Evolutionary conservation across 2,888 invertebrate genomes (phyloP).

Genomic region (Smittia sp.): DNA sequence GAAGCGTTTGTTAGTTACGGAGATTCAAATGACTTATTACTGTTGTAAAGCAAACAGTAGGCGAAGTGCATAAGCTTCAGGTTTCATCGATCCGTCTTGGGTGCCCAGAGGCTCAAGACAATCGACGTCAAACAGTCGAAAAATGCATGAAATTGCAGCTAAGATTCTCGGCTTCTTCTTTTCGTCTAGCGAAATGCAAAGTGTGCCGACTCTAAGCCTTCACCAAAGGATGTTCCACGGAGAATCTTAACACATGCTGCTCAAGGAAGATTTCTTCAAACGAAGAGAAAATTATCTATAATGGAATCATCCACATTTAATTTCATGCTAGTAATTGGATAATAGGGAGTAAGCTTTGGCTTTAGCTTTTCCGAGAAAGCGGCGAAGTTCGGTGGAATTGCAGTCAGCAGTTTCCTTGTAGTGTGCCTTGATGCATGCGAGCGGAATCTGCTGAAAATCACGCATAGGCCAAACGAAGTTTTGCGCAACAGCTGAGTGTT

Average conservation of each 20-base stretch:
- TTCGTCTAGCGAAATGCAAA: constrained; percentile 22
- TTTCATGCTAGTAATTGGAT: constrained; percentile 41
- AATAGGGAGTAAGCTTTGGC: constrained; percentile 34
- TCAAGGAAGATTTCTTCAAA: constrained; percentile 20
- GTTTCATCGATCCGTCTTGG: neutral
- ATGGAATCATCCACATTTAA: constrained; percentile 42
- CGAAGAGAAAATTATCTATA: constrained; percentile 33
- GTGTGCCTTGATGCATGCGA: neutral
- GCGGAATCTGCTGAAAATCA: neutral
- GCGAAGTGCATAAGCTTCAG: neutral
- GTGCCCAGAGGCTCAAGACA: no score
- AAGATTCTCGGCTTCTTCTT: neutral
- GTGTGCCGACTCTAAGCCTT: constrained; percentile 32
- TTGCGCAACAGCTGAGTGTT: constrained; percentile 21
- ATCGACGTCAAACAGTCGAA: no score
- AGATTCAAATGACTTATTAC: constrained; percentile 1
- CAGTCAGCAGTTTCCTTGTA: neutral
- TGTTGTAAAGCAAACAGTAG: neutral
- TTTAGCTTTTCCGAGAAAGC: constrained; percentile 8
- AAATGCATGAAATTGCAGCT: no score
- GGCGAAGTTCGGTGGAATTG: constrained; percentile 5
- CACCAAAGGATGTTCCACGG: neutral
- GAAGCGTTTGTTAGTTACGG: constrained; percentile 9
- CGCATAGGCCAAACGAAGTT: neutral
- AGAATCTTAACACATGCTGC: constrained; percentile 30